phyloP scores from a whole-genome alignment of 1,140 invertebrate species.

The Penaeus japonicus region DNA sequence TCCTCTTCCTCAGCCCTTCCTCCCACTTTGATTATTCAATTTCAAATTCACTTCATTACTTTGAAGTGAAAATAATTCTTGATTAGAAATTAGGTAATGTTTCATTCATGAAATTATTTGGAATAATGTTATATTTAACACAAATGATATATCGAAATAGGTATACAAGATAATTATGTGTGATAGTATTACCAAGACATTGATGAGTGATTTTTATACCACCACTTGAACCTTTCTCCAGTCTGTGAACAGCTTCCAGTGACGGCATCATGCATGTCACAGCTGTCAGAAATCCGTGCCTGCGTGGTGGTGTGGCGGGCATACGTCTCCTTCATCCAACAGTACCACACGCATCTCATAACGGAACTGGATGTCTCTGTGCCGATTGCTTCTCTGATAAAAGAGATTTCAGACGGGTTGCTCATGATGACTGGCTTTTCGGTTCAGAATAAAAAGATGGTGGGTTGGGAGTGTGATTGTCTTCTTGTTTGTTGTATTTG shows the following conservation, averaged over 20 bases:
- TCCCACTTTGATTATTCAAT: too few relatives aligned
- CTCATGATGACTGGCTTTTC: constrained; percentile 6
- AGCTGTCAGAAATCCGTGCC: constrained; percentile 26
- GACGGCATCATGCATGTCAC: constrained; percentile 19
- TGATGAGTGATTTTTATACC: too few relatives aligned
- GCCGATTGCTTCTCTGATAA: constrained; percentile 10
- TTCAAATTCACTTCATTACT: too few relatives aligned
- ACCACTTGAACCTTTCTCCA: not conserved
- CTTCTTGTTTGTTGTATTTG: too few relatives aligned
- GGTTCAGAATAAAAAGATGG: not conserved
- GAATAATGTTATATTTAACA: too few relatives aligned
- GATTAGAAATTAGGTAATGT: too few relatives aligned
- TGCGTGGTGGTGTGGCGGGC: constrained; percentile 35
- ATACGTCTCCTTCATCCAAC: constrained; percentile 20
- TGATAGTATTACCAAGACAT: too few relatives aligned
- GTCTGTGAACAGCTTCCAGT: constrained; percentile 33
- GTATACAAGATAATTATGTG: too few relatives aligned
- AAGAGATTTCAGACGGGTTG: constrained; percentile 17
- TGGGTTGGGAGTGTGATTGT: not conserved
- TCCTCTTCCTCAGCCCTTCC: too few relatives aligned
- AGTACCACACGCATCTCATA: not conserved
- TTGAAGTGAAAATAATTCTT: too few relatives aligned
- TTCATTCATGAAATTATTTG: too few relatives aligned
- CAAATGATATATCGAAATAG: too few relatives aligned
- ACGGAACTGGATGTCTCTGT: not conserved